phyloP scores from a whole-genome alignment of 2,888 invertebrate genomes.

The Drosophila atroscutellata region DNA sequence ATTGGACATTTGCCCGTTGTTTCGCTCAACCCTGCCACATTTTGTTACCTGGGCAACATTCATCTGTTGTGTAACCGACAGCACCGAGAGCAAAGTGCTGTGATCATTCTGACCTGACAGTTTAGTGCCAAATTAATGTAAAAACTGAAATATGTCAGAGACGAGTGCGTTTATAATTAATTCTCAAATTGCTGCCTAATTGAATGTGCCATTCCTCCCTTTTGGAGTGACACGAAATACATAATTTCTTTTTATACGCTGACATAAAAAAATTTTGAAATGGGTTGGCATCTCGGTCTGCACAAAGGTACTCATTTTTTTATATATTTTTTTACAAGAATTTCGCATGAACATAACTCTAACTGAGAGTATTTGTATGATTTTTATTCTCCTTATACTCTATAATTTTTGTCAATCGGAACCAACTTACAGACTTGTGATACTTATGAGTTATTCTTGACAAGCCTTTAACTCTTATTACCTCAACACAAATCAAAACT shows the following conservation, averaged over 20 bases:
- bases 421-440: not conserved
- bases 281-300: constrained; percentile 19
- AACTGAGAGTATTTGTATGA: not conserved
- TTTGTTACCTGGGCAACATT: constrained; percentile 49
- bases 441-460: not conserved
- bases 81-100: constrained; percentile 23
- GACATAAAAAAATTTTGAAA: constrained; percentile 23
- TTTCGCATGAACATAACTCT: not conserved
- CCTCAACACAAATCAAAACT: not conserved
- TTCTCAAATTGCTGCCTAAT: constrained; percentile 63
- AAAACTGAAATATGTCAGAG: constrained; percentile 56
- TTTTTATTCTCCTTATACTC: not conserved
- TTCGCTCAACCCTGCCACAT: constrained; percentile 40
- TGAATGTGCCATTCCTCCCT: constrained; percentile 47
- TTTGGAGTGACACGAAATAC: constrained; percentile 31
- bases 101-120: constrained; percentile 50
- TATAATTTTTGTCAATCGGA: not conserved
- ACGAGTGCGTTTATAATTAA: constrained; percentile 59
- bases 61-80: constrained; percentile 37
- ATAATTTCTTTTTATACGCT: constrained; percentile 8
- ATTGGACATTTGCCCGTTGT: constrained; percentile 45
- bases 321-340: not conserved
- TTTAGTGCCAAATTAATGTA: constrained; percentile 78
- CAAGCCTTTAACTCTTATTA: not conserved
- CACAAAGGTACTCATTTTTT: not conserved